These are phyloP conservation scores for Anthonomus grandis DNA, from an alignment of 1,140 invertebrate species.

Conservation along the genomic window DNA sequence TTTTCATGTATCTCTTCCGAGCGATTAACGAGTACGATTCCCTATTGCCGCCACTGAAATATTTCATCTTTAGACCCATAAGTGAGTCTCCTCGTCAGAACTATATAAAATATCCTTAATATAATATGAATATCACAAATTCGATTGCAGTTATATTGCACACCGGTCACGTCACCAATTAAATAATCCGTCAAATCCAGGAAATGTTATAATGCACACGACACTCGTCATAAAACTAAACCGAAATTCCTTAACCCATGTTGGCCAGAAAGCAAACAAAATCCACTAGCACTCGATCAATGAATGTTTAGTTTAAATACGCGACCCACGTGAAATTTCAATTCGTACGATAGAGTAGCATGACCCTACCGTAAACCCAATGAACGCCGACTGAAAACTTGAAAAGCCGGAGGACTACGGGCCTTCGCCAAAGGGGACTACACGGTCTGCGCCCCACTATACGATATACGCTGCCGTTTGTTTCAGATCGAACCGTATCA, in stretches of 20 bases:
- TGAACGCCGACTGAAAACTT: conserved; percentile 2
- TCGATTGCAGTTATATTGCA: conserved; percentile 21
- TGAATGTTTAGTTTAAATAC: no score
- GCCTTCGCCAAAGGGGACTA: conserved; percentile 1
- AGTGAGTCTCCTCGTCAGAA: not conserved
- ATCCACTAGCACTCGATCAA: no score
- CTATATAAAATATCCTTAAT: conserved; percentile 21
- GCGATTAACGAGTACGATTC: conserved; percentile 55
- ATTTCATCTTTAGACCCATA: conserved; percentile 51
- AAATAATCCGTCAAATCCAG: no score
- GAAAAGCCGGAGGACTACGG: not conserved
- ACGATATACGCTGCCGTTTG: no score
- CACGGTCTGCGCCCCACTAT: conserved; percentile 17
- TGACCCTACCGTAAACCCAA: not conserved
- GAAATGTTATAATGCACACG: no score
- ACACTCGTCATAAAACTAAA: no score
- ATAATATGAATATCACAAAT: conserved; percentile 26
- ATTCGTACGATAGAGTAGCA: not conserved
- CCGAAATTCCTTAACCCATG: no score
- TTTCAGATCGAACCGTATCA: no score
- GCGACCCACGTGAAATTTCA: conserved; percentile 10
- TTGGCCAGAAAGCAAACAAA: no score
- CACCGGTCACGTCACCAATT: no score
- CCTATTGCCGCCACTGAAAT: conserved; percentile 50
- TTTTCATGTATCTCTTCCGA: conserved; percentile 54